Base-by-base conservation (phyloP, 2,888 invertebrate genomes). In the Nysson spinosus region DNA sequence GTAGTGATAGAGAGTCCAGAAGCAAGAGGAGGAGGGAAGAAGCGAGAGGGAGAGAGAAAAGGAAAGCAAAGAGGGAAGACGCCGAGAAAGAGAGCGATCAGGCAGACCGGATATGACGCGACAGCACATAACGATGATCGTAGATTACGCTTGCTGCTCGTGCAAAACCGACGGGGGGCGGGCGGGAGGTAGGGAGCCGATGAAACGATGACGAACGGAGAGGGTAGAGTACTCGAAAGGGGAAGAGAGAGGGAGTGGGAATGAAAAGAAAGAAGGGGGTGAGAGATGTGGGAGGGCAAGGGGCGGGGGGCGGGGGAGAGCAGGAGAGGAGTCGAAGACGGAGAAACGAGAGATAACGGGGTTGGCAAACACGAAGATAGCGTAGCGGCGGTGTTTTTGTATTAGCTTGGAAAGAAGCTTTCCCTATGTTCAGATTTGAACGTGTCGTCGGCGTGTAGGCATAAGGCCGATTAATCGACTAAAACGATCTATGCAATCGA, bases 311-410 rank as follows among this genome's bases (percentile, higher is more conserved):
- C 19, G 26, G 14, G 47, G 40, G 37, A 50, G 69, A 66, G 64
- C 42, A 62, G 69, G 68, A 69, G 69, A 68, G 56, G 52, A 56
- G 54, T 69, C 49, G 65, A 72, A 70, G 70, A 70, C 72, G 74
- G 78, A 77, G 79, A 79, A 80, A 80, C 77, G 75, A 79, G 79
- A 84, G 86, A 85, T 85, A 85, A 85, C 85, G 79, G 85, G 83
- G 83, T 84, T 83, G 84, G 84, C 83, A 85, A 85, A 85, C 84
- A 85, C 46, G 67, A 75, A 83, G 85, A 85, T 85, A 86, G 82
- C 75, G 70, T 67, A 68, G 77, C 78, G 56, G 74, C 77, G 74
- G 63, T 69, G 55, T 66, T 72, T 72, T 75, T 60, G 60, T 56
- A 37, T 72, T 69, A 64, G n/a, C 52, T 44, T 47, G 47, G 52